A percentile compares a stretch with the other conserved stretches of the same genome.
These are phyloP conservation scores for Spheniscus mendiculus DNA, from an alignment of 2,113 vertebrate species.

Conservation along the genomic window DNA sequence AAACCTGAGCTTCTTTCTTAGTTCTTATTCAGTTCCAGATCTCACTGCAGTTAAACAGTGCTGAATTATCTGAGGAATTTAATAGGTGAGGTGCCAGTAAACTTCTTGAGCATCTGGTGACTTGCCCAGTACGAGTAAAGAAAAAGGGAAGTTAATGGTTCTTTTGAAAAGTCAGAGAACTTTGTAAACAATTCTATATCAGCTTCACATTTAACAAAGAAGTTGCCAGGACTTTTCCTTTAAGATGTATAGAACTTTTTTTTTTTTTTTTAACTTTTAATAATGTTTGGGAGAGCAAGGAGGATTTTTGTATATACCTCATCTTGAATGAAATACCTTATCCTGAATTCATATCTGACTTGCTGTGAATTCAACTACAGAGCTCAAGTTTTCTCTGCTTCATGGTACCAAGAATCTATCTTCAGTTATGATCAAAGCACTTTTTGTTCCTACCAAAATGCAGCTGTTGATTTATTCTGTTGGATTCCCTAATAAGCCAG, in stretches of 20 bases:
- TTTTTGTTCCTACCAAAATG: neutral
- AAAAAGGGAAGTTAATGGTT: neutral
- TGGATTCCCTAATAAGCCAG: neutral
- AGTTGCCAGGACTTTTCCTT: neutral
- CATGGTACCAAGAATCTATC: neutral
- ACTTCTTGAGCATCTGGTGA: neutral
- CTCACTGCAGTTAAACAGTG: neutral
- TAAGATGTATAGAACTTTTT: neutral
- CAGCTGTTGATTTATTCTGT: neutral
- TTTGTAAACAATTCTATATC: neutral
- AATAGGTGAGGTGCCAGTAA: neutral
- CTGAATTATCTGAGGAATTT: slow-evolving; percentile 34
- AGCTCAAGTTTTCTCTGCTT: neutral
- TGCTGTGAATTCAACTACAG: neutral
- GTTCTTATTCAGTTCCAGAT: neutral
- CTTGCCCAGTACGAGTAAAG: neutral
- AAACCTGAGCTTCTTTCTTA: neutral
- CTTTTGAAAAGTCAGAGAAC: neutral
- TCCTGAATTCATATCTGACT: neutral
- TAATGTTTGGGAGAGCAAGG: neutral
- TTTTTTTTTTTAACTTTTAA: neutral
- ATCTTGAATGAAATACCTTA: neutral
- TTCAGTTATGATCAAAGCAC: neutral
- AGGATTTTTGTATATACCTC: neutral
- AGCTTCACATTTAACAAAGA: neutral